These are phyloP conservation scores for Phylloscopus trochilus DNA, from an alignment of 2,113 vertebrate species.

Conservation along the genomic window DNA sequence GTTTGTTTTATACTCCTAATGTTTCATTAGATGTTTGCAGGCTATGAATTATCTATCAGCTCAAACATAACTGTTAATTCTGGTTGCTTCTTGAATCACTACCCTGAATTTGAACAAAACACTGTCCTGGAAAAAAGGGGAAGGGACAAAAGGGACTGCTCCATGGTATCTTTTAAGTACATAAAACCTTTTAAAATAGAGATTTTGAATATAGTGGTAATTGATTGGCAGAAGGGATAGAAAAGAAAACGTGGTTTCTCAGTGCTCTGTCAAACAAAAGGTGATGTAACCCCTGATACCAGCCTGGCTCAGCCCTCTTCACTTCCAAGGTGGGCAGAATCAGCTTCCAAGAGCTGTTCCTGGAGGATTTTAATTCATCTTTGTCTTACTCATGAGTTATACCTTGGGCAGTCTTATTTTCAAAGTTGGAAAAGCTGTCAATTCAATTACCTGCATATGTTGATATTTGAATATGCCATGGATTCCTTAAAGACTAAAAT, in stretches of 20 bases:
- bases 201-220: not conserved
- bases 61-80: conserved; percentile 13
- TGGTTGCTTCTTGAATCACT: not conserved
- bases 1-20: conserved; percentile 17
- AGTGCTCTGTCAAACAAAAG: not conserved
- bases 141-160: not conserved
- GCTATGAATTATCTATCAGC: conserved; percentile 22
- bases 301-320: not conserved
- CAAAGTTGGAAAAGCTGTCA: not conserved
- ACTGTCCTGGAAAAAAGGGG: not conserved
- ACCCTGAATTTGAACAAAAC: not conserved
- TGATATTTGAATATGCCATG: not conserved
- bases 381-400: not conserved
- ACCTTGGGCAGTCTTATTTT: not conserved
- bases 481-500: not conserved
- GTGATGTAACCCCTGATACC: rapidly evolving
- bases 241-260: not conserved
- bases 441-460: not conserved
- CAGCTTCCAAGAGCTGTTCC: not conserved
- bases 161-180: not conserved
- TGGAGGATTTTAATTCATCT: not conserved
- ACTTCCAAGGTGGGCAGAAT: not conserved
- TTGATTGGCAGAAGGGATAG: not conserved
- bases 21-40: conserved; percentile 33
- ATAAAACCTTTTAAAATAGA: not conserved